Conservation (phyloP, 2,888 invertebrate genomes). For the Acronicta aceris region DNA sequence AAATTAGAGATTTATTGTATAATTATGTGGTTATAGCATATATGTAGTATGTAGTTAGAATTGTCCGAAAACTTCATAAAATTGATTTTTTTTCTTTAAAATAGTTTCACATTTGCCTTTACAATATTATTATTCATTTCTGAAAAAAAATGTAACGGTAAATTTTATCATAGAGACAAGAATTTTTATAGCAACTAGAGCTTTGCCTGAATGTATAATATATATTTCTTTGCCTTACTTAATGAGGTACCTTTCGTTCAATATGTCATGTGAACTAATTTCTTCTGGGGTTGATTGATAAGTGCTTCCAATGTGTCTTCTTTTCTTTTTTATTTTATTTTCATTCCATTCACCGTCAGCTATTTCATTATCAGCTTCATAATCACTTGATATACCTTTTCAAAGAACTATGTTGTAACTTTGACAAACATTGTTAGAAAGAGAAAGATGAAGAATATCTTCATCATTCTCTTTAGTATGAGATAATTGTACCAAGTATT, state of each 20-base stretch:
- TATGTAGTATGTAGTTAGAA: not conserved
- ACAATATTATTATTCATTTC: constrained; percentile 19
- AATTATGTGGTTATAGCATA: constrained; percentile 2
- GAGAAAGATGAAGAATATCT: constrained; percentile 12
- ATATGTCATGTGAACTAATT: constrained; percentile 36
- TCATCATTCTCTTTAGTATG: not conserved
- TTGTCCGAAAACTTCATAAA: constrained; percentile 10
- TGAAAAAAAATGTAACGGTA: constrained; percentile 18
- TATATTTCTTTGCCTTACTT: constrained; percentile 10
- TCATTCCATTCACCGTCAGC: constrained; percentile 35
- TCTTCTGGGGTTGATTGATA: constrained; percentile 28
- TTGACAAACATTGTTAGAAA: constrained; percentile 22
- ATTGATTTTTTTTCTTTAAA: constrained; percentile 28
- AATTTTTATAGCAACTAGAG: not conserved
- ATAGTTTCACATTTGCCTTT: not conserved
- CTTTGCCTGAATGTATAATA: too few relatives aligned
- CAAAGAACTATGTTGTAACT: constrained; percentile 26
- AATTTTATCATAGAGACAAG: not conserved
- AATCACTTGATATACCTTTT: constrained; percentile 63
- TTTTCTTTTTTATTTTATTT: constrained; percentile 50
- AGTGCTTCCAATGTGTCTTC: constrained; percentile 36
- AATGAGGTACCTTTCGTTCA: constrained; percentile 24
- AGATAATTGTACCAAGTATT: constrained; percentile 24
- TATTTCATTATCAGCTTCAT: constrained; percentile 61
- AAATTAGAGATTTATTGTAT: constrained; percentile 16